A percentile compares a stretch with the other conserved stretches of the same genome.
phyloP scores from a whole-genome alignment of 2,797 vertebrate genomes.

The Phoeniculus purpureus region DNA sequence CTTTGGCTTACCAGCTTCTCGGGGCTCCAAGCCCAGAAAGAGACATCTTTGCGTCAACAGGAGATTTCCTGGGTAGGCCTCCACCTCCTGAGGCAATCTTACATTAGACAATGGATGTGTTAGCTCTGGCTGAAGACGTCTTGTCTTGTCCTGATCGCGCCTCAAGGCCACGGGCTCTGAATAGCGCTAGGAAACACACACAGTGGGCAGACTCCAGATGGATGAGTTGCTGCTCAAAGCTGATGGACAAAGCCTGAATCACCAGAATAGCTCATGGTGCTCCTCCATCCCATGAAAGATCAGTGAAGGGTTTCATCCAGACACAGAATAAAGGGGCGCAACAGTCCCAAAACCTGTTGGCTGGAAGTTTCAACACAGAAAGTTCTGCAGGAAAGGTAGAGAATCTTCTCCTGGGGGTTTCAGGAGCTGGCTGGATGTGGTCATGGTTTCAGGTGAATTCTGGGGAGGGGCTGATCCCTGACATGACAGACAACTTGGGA shows the following conservation, averaged over 20 bases:
- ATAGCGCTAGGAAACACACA: not conserved
- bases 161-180: too few species aligned
- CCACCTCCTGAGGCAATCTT: too few species aligned
- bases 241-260: not conserved
- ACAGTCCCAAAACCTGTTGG: not conserved
- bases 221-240: not conserved
- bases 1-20: too few species aligned
- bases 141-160: too few species aligned
- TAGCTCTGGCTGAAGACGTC: too few species aligned
- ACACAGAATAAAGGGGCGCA: not conserved
- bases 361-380: not conserved
- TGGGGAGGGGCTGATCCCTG: too few species aligned
- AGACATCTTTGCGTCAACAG: too few species aligned
- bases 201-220: not conserved
- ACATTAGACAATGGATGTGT: too few species aligned
- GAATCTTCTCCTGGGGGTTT: not conserved
- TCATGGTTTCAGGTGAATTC: not conserved
- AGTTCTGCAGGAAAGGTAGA: not conserved
- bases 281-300: not conserved
- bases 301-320: not conserved
- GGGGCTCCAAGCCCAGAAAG: too few species aligned
- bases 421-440: not conserved
- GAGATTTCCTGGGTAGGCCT: too few species aligned
- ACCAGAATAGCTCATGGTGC: not conserved
- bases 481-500: too few species aligned